Evolutionary conservation across 2,888 invertebrate species (phyloP), one percentile per base, ranked within the genome.

Genomic region (Hyposoter dolosus): DNA sequence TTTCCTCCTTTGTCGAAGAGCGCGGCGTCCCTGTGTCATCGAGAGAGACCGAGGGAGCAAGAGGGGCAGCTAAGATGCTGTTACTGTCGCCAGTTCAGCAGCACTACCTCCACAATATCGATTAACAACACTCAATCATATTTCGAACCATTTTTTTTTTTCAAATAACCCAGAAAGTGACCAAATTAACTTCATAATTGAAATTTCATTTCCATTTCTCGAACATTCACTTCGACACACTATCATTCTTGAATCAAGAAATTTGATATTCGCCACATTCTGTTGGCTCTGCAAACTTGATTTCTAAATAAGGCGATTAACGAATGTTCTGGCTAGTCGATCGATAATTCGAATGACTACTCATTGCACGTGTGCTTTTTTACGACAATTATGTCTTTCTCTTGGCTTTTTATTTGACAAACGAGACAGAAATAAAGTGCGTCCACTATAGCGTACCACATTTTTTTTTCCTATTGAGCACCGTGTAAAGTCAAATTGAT

Each of bases 21-120:
- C 90, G 92, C 92, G 91, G 92, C 92, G 90, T 92, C 91, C 91
- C 91, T 91, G 88, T 91, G 91, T 91, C 91, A 91, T 92, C 90
- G 91, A 88, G 88, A 88, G 86, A 87, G 88, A 78, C 83, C 32
- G 45, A 45, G 60, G 60, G 56, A 28, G 60, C 56, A 9, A 69
- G 79, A 60, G 56, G 45, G 32, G 15, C 47, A 60, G n/a, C 56
- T 5, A 19, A 23, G 74, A 53, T 75, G 45, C 63, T 77, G 53
- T 53, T 35, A 15, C 9, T 77, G 47, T 77, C 65, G 19, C 50
- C 66, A 50, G 60, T 75, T 53, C 28, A 17, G 28, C 60, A 69
- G 28, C 10, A 60, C 43, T 23, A 10, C 17, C 74, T 17, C 23
- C 43, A 28, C 17, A 10, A 40, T 43, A 60, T 60, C 43, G 40